These are phyloP conservation scores for Ispidina picta DNA, from an alignment of 2,797 vertebrate species.

Conservation along the genomic window DNA sequence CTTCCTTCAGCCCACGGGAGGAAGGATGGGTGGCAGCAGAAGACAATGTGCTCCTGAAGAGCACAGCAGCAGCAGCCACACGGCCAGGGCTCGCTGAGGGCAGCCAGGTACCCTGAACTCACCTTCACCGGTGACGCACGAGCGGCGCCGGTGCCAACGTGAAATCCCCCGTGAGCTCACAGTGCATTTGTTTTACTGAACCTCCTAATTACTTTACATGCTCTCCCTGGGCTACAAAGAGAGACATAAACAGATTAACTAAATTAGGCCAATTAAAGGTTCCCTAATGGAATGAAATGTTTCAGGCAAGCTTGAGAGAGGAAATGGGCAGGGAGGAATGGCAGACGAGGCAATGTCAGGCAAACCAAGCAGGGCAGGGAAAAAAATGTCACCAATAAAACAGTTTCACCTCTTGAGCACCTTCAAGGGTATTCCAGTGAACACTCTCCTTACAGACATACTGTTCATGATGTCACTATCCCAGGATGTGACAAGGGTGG, in stretches of 20 bases:
- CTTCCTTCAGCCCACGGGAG: background rate
- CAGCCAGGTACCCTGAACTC: background rate
- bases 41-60: background rate
- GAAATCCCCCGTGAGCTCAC: background rate
- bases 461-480: background rate
- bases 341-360: slow-evolving; percentile 8
- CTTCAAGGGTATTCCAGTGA: background rate
- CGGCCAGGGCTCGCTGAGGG: rapidly evolving
- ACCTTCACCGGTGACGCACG: background rate
- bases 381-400: background rate
- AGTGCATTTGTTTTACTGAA: slow-evolving; percentile 60
- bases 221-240: slow-evolving; percentile 71
- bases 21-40: background rate
- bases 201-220: slow-evolving; percentile 71
- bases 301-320: slow-evolving; percentile 58
- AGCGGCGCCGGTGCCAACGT: background rate
- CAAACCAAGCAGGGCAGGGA: background rate
- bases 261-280: slow-evolving; percentile 76
- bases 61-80: background rate
- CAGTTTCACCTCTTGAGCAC: background rate
- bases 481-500: background rate
- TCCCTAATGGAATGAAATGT: slow-evolving; percentile 75
- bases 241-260: slow-evolving; percentile 74
- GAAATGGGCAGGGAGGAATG: slow-evolving; percentile 19
- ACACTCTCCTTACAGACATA: background rate